phyloP scores from a whole-genome alignment of 2,888 invertebrate species.

The Autographa pulchrina region DNA sequence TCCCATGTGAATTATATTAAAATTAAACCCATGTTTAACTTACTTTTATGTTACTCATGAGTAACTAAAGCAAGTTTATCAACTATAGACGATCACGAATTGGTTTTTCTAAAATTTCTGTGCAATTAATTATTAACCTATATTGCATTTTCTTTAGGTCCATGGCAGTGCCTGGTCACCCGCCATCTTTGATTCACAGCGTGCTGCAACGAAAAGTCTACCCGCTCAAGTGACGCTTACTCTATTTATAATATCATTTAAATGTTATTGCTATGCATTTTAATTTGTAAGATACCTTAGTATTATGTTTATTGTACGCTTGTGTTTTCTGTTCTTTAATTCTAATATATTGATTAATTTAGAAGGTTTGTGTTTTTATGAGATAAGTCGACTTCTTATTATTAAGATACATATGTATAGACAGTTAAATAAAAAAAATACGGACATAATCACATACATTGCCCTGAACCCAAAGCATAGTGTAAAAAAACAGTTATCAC shows the following conservation, averaged over 20 bases:
- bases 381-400: neutral
- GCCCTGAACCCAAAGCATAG: too few species aligned
- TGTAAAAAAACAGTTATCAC: slow-evolving; percentile 12
- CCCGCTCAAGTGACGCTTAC: neutral
- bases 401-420: too few species aligned
- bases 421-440: too few species aligned
- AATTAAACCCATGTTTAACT: too few species aligned
- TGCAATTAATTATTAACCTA: neutral
- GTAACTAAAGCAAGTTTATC: too few species aligned
- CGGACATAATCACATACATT: too few species aligned
- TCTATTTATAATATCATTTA: slow-evolving; percentile 6
- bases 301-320: neutral
- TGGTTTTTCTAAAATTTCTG: too few species aligned
- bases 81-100: too few species aligned
- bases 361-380: neutral
- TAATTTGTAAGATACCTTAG: neutral
- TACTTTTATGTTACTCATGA: too few species aligned
- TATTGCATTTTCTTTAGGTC: slow-evolving; percentile 24
- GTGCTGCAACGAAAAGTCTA: slow-evolving; percentile 27
- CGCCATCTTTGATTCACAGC: slow-evolving; percentile 34
- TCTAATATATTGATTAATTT: slow-evolving; percentile 9
- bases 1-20: too few species aligned
- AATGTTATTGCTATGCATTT: neutral
- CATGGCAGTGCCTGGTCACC: slow-evolving; percentile 42
- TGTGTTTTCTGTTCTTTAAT: neutral